A percentile compares a stretch with the other conserved stretches of the same genome.
Conservation (phyloP, 2,113 vertebrate species). For the Lates calcarifer region DNA sequence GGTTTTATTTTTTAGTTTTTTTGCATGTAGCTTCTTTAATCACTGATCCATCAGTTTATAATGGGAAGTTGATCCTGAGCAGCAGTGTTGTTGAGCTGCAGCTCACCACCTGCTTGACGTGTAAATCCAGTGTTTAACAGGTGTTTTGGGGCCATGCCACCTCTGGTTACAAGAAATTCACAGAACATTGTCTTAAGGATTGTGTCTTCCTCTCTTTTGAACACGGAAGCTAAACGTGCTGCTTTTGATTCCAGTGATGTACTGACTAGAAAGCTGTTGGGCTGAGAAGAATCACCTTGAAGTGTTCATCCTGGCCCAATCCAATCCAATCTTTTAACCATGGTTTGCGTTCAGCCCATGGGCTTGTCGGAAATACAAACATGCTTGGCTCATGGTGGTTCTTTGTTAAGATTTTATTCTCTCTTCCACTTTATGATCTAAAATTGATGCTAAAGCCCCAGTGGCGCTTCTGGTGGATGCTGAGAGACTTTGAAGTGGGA, state of each 20-base stretch:
- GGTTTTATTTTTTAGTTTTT: neutral
- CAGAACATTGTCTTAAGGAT: conserved; percentile 3
- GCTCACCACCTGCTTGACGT: neutral
- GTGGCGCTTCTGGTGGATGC: conserved; percentile 72
- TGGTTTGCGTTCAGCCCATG: conserved; percentile 15
- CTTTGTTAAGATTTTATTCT: conserved; percentile 63
- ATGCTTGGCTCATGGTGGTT: conserved; percentile 54
- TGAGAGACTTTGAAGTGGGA: conserved; percentile 81
- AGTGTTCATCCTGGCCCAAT: conserved; percentile 17
- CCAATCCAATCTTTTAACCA: conserved; percentile 46
- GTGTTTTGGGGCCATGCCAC: neutral
- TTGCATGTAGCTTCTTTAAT: neutral
- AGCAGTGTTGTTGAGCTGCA: neutral
- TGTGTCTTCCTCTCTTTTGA: conserved; percentile 3
- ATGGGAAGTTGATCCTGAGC: neutral
- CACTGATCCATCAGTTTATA: neutral
- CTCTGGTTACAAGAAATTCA: conserved; percentile 3
- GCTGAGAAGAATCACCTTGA: conserved; percentile 50
- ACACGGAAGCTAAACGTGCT: conserved; percentile 17
- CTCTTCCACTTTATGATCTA: conserved; percentile 75
- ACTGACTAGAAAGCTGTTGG: conserved; percentile 3
- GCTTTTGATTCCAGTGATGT: conserved; percentile 49
- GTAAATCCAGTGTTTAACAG: neutral
- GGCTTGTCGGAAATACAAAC: conserved; percentile 49
- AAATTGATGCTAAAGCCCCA: conserved; percentile 78